These are phyloP conservation scores for Scomber japonicus DNA, from an alignment of 2,113 vertebrate genomes.

Conservation along the genomic window DNA sequence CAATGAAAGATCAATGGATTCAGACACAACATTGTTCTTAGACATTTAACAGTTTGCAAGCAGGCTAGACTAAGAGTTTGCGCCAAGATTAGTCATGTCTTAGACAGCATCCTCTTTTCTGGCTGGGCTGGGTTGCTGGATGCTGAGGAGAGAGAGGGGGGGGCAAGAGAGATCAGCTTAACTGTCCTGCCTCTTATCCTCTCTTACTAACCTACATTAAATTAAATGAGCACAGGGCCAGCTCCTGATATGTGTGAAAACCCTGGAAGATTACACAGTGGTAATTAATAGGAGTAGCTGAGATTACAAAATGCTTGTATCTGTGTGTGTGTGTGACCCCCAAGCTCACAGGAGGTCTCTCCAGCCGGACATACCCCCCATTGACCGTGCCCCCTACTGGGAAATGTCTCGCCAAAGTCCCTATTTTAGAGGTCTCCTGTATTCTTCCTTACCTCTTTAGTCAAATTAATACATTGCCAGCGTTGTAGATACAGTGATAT, in stretches of 20 bases:
- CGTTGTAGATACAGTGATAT: constrained; percentile 23
- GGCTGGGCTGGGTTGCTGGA: constrained; percentile 38
- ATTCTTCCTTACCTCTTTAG: constrained; percentile 22
- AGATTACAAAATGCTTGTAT: constrained; percentile 70
- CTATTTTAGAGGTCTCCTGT: constrained; percentile 51
- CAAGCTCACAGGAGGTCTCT: constrained; percentile 55
- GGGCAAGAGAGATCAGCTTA: constrained; percentile 64
- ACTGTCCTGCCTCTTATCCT: constrained; percentile 68
- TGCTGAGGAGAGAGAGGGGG: neutral
- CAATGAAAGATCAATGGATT: constrained; percentile 38
- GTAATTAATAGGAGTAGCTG: constrained; percentile 83
- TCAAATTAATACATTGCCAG: constrained; percentile 35
- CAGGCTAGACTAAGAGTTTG: constrained; percentile 47
- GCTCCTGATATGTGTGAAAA: constrained; percentile 73
- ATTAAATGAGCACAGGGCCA: constrained; percentile 72
- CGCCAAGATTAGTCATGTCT: constrained; percentile 68
- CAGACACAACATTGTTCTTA: constrained; percentile 33
- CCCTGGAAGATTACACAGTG: constrained; percentile 72
- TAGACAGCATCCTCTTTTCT: constrained; percentile 70
- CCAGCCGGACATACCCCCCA: constrained; percentile 61
- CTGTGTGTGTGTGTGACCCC: constrained; percentile 39
- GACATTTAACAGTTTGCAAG: constrained; percentile 57
- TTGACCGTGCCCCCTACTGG: constrained; percentile 59
- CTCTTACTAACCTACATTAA: constrained; percentile 73
- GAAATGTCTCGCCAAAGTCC: constrained; percentile 63